phyloP scores from a whole-genome alignment of 1,140 invertebrate genomes.

The Penaeus japonicus region DNA sequence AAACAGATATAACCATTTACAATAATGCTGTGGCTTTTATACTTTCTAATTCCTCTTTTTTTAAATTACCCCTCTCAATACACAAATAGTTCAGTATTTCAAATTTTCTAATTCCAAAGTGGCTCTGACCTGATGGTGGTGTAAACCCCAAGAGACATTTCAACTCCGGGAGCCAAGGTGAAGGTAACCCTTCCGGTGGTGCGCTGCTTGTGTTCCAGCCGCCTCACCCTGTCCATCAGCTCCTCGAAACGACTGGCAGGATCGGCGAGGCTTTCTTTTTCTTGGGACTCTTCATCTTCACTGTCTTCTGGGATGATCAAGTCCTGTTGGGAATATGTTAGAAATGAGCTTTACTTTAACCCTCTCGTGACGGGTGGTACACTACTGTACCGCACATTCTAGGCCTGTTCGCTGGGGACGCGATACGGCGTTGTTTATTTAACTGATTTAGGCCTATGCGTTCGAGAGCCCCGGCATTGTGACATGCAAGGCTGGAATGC shows the following conservation, averaged over 20 bases:
- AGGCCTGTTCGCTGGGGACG: too few relatives aligned
- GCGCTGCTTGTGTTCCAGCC: constrained; percentile 66
- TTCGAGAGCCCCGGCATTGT: too few relatives aligned
- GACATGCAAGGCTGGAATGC: too few relatives aligned
- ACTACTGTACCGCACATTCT: too few relatives aligned
- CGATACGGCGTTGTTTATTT: too few relatives aligned
- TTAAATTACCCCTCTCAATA: too few relatives aligned
- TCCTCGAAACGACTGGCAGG: constrained; percentile 64
- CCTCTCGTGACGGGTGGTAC: neutral
- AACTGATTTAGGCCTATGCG: too few relatives aligned
- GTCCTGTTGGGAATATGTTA: neutral
- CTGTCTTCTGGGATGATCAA: constrained; percentile 21
- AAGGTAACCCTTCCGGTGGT: constrained; percentile 64
- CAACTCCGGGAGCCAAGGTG: constrained; percentile 63
- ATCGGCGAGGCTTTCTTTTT: constrained; percentile 60
- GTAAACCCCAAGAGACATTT: constrained; percentile 66
- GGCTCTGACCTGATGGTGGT: constrained; percentile 59
- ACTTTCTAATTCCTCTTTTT: too few relatives aligned
- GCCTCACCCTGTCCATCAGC: constrained; percentile 64
- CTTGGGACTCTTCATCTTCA: neutral
- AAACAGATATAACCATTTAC: neutral
- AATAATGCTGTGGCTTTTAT: neutral
- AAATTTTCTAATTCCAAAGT: too few relatives aligned
- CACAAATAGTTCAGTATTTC: too few relatives aligned
- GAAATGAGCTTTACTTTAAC: neutral